phyloP scores from a whole-genome alignment of 2,888 invertebrate genomes.

The Parnassius glacialis region DNA sequence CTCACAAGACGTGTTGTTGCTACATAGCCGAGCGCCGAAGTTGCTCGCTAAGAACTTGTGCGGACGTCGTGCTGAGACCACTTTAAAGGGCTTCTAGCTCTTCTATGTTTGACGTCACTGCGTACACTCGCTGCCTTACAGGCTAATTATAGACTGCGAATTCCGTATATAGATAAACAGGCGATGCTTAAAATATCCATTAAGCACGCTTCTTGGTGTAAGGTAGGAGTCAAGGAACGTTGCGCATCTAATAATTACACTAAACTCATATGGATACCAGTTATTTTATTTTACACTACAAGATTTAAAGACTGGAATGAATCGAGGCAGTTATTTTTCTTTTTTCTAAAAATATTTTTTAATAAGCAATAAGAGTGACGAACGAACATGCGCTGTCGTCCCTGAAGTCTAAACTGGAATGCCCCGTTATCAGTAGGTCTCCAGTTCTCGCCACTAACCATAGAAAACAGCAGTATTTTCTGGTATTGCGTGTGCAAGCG shows the following conservation, averaged over 20 bases:
- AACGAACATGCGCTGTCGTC: too few species aligned
- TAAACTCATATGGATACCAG: slow-evolving; percentile 5
- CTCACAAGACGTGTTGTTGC: slow-evolving; percentile 32
- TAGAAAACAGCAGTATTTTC: too few species aligned
- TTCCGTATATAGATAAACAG: slow-evolving; percentile 30
- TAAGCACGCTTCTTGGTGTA: slow-evolving; percentile 22
- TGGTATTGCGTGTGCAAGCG: too few species aligned
- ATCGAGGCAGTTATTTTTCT: too few species aligned
- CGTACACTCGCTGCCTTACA: slow-evolving; percentile 33
- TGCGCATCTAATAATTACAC: slow-evolving; percentile 22
- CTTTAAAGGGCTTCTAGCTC: slow-evolving; percentile 28
- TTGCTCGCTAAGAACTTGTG: slow-evolving; percentile 46
- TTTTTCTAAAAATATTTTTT: too few species aligned
- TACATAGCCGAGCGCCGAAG: slow-evolving; percentile 42
- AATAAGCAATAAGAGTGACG: too few species aligned
- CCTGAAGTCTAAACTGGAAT: too few species aligned
- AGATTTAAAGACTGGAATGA: not conserved
- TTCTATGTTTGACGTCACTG: slow-evolving; percentile 34
- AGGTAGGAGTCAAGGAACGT: slow-evolving; percentile 23
- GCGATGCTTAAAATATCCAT: slow-evolving; percentile 31
- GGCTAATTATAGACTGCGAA: slow-evolving; percentile 28
- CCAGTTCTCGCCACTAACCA: too few species aligned
- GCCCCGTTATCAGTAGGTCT: too few species aligned
- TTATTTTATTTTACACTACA: slow-evolving; percentile 13
- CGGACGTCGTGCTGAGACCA: slow-evolving; percentile 37